Percentiles rank a stretch among this genome's conserved stretches.
phyloP scores from a whole-genome alignment of 2,113 vertebrate species.

The Gracilinanus agilis region DNA sequence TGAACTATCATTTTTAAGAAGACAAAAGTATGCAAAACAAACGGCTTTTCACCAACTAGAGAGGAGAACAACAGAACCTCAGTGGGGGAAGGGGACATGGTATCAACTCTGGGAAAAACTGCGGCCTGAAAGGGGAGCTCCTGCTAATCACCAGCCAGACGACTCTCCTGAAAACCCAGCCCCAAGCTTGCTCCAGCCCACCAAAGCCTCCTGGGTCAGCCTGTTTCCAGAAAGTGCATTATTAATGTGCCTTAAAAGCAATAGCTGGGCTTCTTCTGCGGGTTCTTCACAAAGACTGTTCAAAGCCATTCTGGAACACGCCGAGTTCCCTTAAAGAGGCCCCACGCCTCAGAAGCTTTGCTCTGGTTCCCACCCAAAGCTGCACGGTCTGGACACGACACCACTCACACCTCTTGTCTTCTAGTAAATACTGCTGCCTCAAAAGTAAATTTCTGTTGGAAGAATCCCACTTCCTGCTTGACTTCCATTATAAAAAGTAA shows the following conservation, averaged over 20 bases:
- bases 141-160: not conserved
- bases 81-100: not conserved
- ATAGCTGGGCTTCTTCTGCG: not conserved
- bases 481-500: not conserved
- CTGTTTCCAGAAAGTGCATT: not conserved
- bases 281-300: not conserved
- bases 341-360: too few species aligned
- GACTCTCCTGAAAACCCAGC: not conserved
- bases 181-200: not conserved
- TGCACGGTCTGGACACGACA: fast-evolving
- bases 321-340: too few species aligned
- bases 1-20: not conserved
- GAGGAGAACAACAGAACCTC: not conserved
- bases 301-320: not conserved
- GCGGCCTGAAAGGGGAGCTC: not conserved
- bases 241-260: not conserved
- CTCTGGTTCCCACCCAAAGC: not conserved
- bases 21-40: not conserved
- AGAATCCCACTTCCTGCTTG: not conserved
- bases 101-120: not conserved
- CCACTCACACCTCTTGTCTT: not conserved
- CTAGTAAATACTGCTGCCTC: not conserved
- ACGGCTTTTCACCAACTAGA: not conserved
- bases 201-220: not conserved
- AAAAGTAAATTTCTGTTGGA: not conserved